Evolutionary conservation across 2,888 invertebrate species (phyloP).

Genomic region (Muschampia plurimacula): DNA sequence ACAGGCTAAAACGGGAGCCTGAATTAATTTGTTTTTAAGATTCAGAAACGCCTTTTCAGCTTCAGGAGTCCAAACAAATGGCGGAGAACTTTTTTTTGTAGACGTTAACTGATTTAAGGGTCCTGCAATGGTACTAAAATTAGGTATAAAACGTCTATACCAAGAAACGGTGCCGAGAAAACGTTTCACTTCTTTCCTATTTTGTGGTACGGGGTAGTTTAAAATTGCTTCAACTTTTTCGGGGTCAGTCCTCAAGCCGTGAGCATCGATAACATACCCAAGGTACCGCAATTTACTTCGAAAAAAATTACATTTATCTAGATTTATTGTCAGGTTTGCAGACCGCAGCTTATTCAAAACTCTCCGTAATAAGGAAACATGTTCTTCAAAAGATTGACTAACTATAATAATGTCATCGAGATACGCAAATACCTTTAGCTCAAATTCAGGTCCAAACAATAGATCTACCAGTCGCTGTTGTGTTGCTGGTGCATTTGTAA

Average conservation of each 20-base stretch:
- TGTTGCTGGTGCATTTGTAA: constrained; percentile 45
- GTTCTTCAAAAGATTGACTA: constrained; percentile 45
- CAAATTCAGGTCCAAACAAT: constrained; percentile 44
- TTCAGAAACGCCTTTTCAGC: background rate
- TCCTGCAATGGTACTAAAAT: constrained; percentile 43
- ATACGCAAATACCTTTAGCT: constrained; percentile 44
- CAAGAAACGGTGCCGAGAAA: constrained; percentile 48
- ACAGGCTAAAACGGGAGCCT: background rate
- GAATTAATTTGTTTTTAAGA: background rate
- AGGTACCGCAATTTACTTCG: constrained; percentile 42
- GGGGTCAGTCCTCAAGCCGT: constrained; percentile 49
- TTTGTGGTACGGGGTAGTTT: constrained; percentile 46
- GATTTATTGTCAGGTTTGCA: constrained; percentile 48
- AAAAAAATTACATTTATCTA: constrained; percentile 47
- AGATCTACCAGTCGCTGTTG: constrained; percentile 42
- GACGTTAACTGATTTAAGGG: background rate
- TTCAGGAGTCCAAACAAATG: background rate
- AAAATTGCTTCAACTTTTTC: constrained; percentile 48
- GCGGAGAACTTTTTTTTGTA: background rate
- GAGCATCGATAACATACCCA: constrained; percentile 50
- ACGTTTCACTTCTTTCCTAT: constrained; percentile 44
- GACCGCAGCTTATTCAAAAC: constrained; percentile 43
- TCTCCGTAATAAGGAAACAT: constrained; percentile 41
- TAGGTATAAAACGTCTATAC: constrained; percentile 48
- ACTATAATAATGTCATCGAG: constrained; percentile 29